Evolutionary conservation across 2,888 invertebrate species (phyloP), one percentile per base, ranked within the genome.

Genomic region (Frankliniella intonsa): DNA sequence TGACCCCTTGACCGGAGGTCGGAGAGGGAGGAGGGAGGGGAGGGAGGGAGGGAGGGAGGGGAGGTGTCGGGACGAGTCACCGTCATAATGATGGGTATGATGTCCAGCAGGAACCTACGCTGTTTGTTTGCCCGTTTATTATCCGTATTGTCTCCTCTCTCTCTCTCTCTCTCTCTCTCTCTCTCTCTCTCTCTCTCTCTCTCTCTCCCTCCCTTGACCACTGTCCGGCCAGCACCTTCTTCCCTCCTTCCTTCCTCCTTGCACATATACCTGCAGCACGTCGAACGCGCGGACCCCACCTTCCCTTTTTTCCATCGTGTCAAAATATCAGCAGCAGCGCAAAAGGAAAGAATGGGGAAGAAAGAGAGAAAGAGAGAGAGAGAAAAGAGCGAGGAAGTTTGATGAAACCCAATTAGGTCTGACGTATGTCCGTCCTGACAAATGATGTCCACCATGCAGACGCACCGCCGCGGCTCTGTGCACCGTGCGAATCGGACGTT

Each of bases 51-150:
- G 2, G 19, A 12, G 55, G 55, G 55, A 55, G 55, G n/a, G n/a
- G 69, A 19, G 22, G 22, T 22, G 69, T n/a, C 69, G n/a, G n/a
- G 69, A 3, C 22, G 69, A 12, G 22, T 69, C 69, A 25, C 25
- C 69, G 69, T 76, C 69, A 25, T 76, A 76, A 76, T 76, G 69
- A 76, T 76, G 69, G 69, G 69, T 76, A 76, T 76, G 69, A 76
- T 76, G 69, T 76, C 69, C 69, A 76, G 25, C 69, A 12, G 22
- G 62, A 55, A 22, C 22, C 69, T 11, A 0, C n/a, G 69, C 69
- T 76, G 69, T 76, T 76, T 76, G 69, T 76, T 76, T 76, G 69
- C 69, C 69, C 69, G 69, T 69, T 69, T 69, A 69, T 69, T 69
- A 69, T 69, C 69, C 69, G 69, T 25, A 76, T 76, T 76, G 69